Percentiles rank a stretch among this genome's conserved stretches.
phyloP scores from a whole-genome alignment of 2,797 vertebrate genomes.

The Argyrosomus regius region DNA sequence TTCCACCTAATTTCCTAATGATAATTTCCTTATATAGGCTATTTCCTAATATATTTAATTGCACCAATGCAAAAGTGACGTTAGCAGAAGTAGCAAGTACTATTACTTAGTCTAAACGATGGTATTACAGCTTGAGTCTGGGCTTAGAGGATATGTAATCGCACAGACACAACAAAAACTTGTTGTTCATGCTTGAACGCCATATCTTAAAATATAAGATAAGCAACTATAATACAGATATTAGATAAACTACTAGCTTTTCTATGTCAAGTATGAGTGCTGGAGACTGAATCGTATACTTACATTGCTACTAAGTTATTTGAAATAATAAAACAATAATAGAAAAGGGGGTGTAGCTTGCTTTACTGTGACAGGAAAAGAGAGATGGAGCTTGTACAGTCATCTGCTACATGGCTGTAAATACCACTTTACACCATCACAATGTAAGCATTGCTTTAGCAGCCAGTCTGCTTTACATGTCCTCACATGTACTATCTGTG shows the following conservation, averaged over 20 bases:
- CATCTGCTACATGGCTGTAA: not conserved
- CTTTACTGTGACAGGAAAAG: not conserved
- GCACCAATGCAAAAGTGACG: slow-evolving; percentile 5
- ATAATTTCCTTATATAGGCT: not conserved
- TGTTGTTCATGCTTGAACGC: not conserved
- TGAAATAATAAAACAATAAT: not conserved
- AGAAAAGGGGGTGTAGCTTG: not conserved
- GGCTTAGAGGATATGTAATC: not conserved
- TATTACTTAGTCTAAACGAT: not conserved
- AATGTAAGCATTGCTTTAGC: not conserved
- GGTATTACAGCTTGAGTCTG: not conserved
- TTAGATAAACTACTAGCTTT: not conserved
- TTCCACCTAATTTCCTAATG: not conserved
- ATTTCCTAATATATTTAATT: slow-evolving; percentile 18
- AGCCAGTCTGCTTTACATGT: not conserved
- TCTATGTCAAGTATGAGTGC: not conserved
- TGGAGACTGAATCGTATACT: not conserved
- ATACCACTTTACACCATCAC: not conserved
- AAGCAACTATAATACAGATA: not conserved
- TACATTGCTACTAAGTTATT: not conserved
- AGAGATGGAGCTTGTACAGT: not conserved
- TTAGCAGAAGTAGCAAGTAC: not conserved
- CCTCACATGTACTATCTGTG: not conserved
- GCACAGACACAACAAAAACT: not conserved
- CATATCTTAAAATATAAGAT: not conserved